Evolutionary conservation across 2,113 vertebrate species (phyloP).

Genomic region (Pyrgilauda ruficollis): DNA sequence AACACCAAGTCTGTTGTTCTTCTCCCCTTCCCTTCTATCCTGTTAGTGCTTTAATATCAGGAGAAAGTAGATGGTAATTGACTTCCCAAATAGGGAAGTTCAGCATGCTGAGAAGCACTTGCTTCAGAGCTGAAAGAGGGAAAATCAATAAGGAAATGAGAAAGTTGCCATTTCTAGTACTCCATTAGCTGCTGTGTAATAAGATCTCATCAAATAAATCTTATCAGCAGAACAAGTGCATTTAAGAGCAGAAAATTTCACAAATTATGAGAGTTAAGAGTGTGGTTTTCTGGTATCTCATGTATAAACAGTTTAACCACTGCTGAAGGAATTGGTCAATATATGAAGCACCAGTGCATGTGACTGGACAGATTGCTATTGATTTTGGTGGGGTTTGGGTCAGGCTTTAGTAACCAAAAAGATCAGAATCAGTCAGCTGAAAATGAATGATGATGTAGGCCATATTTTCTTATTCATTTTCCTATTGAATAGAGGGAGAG

Average conservation of each 20-base stretch:
- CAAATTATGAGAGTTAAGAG: not conserved
- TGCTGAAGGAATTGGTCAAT: not conserved
- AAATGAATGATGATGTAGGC: not conserved
- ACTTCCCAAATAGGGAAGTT: not conserved
- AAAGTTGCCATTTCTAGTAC: not conserved
- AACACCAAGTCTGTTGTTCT: not conserved
- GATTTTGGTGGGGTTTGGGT: not conserved
- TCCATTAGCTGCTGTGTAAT: not conserved
- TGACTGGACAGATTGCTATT: not conserved
- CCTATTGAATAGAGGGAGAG: not conserved
- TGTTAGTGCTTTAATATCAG: not conserved
- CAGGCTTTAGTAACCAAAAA: not conserved
- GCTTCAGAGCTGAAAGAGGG: not conserved
- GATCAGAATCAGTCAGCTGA: not conserved
- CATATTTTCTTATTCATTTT: not conserved
- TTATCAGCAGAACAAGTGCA: not conserved
- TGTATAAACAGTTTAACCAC: not conserved
- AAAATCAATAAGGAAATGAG: conserved; percentile 25
- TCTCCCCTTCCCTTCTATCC: not conserved
- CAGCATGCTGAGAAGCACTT: not conserved
- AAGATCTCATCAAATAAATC: not conserved
- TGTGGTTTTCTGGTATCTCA: not conserved
- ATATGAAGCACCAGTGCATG: not conserved
- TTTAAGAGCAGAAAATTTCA: not conserved
- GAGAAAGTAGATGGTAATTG: not conserved